A percentile compares a stretch with the other conserved stretches of the same genome.
These are phyloP conservation scores for Haemorhous mexicanus DNA, from an alignment of 2,113 vertebrate species.

Conservation along the genomic window DNA sequence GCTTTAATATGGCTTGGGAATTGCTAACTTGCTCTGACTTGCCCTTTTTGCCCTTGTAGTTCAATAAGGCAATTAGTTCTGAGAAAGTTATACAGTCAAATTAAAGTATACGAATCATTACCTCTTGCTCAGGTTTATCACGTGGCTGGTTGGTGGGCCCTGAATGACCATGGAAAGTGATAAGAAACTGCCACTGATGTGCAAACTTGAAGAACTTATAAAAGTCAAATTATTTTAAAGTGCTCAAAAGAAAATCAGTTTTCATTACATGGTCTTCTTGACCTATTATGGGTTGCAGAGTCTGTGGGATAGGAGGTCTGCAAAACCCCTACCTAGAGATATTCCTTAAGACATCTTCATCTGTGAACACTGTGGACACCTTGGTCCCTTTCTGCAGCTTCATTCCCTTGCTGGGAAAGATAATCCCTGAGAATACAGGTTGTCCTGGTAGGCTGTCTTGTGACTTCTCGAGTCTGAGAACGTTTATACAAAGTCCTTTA, in stretches of 20 bases:
- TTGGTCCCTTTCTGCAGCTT: background rate
- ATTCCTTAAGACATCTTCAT: background rate
- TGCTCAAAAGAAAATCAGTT: background rate
- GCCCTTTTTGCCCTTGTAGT: background rate
- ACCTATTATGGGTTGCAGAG: background rate
- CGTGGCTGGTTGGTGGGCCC: background rate
- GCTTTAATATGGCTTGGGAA: background rate
- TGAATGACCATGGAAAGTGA: background rate
- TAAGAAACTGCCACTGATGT: background rate
- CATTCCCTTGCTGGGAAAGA: background rate
- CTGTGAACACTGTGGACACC: background rate
- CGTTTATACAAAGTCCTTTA: background rate
- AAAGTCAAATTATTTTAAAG: background rate
- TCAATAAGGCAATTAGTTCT: constrained; percentile 22
- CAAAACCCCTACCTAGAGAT: background rate
- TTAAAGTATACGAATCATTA: constrained; percentile 51
- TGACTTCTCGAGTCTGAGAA: background rate
- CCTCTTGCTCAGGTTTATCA: constrained; percentile 2
- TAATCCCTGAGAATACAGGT: background rate
- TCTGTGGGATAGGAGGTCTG: background rate
- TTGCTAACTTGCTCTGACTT: background rate
- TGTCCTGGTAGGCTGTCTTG: background rate
- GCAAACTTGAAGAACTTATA: background rate
- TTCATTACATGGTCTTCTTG: background rate
- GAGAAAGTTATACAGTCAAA: constrained; percentile 12